Conservation (phyloP, 2,888 invertebrate species). For the Epinotia bilunana region DNA sequence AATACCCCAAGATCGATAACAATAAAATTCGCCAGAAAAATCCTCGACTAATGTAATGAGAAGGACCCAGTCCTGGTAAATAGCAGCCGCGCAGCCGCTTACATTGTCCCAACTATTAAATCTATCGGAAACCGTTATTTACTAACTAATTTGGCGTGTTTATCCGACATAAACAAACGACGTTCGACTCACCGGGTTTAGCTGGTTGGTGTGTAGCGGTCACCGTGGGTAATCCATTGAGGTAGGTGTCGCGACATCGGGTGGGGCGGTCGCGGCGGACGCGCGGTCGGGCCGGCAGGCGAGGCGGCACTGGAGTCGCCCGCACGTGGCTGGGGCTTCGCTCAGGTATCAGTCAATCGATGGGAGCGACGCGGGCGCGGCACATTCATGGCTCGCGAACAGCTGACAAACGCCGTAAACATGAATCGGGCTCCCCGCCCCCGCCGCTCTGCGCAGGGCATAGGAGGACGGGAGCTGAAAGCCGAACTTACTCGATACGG, state of each 20-base stretch:
- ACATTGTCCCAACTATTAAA: not conserved
- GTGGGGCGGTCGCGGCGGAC: conserved; percentile 51
- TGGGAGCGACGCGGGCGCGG: conserved; percentile 74
- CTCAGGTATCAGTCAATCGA: conserved; percentile 81
- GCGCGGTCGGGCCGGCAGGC: conserved; percentile 72
- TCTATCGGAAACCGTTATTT: conserved; percentile 58
- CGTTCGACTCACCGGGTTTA: conserved; percentile 57
- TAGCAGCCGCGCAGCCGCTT: conserved; percentile 71
- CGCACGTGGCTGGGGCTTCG: conserved; percentile 55
- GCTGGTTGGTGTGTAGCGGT: conserved; percentile 62
- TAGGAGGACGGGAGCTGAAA: conserved; percentile 28
- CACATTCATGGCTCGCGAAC: conserved; percentile 80
- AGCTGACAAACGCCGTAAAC: conserved; percentile 83
- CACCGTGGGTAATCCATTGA: conserved; percentile 78
- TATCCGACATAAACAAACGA: conserved; percentile 56
- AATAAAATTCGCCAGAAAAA: conserved; percentile 66
- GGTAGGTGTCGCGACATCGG: conserved; percentile 57
- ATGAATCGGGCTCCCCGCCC: conserved; percentile 72
- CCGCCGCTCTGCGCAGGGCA: conserved; percentile 48
- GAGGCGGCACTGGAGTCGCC: conserved; percentile 65
- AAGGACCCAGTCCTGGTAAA: conserved; percentile 63
- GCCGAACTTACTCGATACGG: conserved; percentile 21
- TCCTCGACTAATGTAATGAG: conserved; percentile 65
- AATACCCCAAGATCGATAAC: conserved; percentile 72
- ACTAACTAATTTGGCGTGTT: conserved; percentile 56